A percentile compares a stretch with the other conserved stretches of the same genome.
Evolutionary conservation across 2,113 vertebrate species (phyloP).

Genomic region (Mustelus asterias): DNA sequence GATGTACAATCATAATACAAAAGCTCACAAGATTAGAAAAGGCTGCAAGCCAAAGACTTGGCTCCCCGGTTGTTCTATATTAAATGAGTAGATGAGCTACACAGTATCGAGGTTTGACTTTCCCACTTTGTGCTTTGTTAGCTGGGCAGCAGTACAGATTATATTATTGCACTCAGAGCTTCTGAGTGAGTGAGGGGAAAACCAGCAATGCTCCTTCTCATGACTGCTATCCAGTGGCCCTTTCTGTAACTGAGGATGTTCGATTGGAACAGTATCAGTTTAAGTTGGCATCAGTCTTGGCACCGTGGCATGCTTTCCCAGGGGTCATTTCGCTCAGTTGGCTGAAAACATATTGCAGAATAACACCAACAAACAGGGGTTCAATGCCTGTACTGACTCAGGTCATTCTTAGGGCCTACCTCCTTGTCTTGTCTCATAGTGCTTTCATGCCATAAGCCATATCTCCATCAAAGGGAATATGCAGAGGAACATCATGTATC

Average conservation of each 20-base stretch:
- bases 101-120: neutral
- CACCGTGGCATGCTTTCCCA: neutral
- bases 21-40: neutral
- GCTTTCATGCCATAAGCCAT: too few species aligned
- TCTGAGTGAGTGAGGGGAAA: neutral
- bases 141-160: neutral
- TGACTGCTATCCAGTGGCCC: neutral
- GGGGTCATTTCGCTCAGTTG: too few species aligned
- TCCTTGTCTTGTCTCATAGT: too few species aligned
- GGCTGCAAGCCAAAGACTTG: neutral
- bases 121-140: neutral
- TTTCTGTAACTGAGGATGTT: neutral
- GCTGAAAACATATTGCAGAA: neutral
- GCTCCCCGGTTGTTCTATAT: neutral
- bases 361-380: neutral
- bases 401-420: too few species aligned
- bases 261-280: neutral
- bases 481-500: too few species aligned
- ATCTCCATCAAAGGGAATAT: too few species aligned
- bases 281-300: neutral
- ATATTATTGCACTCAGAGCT: neutral
- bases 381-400: too few species aligned
- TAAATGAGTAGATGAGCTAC: neutral
- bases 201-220: neutral
- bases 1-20: neutral